These are phyloP conservation scores for Eutrigla gurnardus DNA, from an alignment of 2,797 vertebrate species.

Conservation along the genomic window DNA sequence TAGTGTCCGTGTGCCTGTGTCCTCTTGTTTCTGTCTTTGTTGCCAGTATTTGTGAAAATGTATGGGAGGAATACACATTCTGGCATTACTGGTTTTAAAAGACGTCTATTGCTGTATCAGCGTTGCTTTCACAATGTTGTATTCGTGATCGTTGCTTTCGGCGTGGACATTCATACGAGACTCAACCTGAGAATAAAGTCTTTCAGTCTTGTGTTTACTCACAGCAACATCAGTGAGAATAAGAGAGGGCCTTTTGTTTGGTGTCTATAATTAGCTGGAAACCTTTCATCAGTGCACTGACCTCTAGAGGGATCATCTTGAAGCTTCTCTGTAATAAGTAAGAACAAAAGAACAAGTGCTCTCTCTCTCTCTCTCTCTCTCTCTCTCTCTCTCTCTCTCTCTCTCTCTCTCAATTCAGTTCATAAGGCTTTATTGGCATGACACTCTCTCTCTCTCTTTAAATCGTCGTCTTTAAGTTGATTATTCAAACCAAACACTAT, in stretches of 20 bases:
- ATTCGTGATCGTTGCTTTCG: background rate
- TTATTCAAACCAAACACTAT: no score
- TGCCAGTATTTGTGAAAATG: background rate
- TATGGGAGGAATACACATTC: background rate
- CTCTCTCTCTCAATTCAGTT: no score
- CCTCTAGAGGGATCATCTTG: slow-evolving; percentile 7
- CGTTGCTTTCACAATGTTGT: background rate
- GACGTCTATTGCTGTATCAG: background rate
- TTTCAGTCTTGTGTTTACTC: slow-evolving; percentile 6
- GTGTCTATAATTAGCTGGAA: slow-evolving; percentile 31
- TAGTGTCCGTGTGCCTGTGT: slow-evolving; percentile 30
- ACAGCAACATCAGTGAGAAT: slow-evolving; percentile 11
- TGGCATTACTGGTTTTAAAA: background rate
- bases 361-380: no score
- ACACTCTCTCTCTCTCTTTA: no score
- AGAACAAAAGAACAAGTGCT: slow-evolving; percentile 23
- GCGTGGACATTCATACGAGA: background rate
- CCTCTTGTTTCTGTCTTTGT: slow-evolving; percentile 26
- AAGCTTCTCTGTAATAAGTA: slow-evolving; percentile 20
- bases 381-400: no score
- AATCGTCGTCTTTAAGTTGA: no score
- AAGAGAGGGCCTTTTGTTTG: slow-evolving; percentile 18
- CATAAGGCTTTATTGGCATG: no score
- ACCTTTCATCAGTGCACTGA: slow-evolving; percentile 37
- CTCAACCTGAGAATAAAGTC: background rate